These are phyloP conservation scores for Corydoras maculifer DNA, from an alignment of 2,113 vertebrate genomes.

Conservation along the genomic window DNA sequence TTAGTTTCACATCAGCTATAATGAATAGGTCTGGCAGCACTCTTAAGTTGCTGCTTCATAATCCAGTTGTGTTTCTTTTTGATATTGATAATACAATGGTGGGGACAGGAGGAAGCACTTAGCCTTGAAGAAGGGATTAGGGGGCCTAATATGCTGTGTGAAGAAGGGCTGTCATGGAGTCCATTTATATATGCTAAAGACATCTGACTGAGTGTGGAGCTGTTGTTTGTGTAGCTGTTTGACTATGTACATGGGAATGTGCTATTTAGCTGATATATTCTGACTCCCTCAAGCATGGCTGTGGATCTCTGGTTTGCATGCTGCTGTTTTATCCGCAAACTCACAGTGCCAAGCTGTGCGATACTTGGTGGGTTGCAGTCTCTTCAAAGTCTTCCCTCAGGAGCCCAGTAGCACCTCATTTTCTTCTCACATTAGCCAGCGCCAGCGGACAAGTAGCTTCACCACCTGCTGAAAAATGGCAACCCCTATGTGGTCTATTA, in stretches of 20 bases:
- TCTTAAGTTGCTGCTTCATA: too few relatives aligned
- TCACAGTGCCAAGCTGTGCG: neutral
- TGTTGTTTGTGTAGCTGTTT: neutral
- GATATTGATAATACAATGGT: constrained; percentile 34
- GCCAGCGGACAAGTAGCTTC: constrained; percentile 11
- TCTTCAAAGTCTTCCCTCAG: constrained; percentile 34
- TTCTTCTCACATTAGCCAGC: constrained; percentile 29
- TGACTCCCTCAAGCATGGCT: constrained; percentile 20
- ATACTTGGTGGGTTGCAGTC: constrained; percentile 19
- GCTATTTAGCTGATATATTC: constrained; percentile 16
- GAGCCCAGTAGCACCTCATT: constrained; percentile 25
- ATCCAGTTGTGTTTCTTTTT: constrained; percentile 6
- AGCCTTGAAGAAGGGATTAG: constrained; percentile 20
- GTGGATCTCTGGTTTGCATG: neutral
- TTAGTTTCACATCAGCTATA: too few relatives aligned
- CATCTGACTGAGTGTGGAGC: constrained; percentile 1
- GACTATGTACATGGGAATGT: constrained; percentile 1
- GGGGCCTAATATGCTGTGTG: constrained; percentile 25
- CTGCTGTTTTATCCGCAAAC: neutral
- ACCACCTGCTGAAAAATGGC: constrained; percentile 30
- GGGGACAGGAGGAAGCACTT: constrained; percentile 29
- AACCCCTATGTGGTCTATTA: constrained; percentile 30
- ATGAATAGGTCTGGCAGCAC: too few relatives aligned
- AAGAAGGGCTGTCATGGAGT: neutral
- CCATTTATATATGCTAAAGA: neutral